A percentile compares a stretch with the other conserved stretches of the same genome.
Conservation (phyloP, 2,888 invertebrate species). For the Thyatira batis region DNA sequence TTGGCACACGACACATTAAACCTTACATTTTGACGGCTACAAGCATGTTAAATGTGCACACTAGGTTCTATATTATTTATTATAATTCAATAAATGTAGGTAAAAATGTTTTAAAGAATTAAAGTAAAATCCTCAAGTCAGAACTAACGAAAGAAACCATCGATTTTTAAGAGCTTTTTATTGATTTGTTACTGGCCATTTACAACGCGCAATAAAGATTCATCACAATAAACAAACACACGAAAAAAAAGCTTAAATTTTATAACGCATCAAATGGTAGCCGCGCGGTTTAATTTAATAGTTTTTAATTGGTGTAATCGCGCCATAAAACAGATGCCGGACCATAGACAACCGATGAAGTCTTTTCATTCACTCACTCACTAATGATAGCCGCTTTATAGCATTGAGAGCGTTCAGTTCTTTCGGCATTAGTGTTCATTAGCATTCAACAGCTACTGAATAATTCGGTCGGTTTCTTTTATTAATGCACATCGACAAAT, state of each 20-base stretch:
- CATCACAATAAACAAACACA: slow-evolving; percentile 79
- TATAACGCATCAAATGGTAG: slow-evolving; percentile 75
- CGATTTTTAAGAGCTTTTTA: slow-evolving; percentile 28
- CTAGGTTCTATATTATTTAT: neutral
- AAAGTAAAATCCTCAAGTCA: neutral
- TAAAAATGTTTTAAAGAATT: neutral
- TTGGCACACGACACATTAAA: neutral
- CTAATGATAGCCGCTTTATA: slow-evolving; percentile 66
- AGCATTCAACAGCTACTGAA: slow-evolving; percentile 77
- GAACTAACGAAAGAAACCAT: neutral
- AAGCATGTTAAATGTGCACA: neutral
- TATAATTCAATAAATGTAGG: neutral
- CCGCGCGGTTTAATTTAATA: slow-evolving; percentile 73
- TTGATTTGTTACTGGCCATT: slow-evolving; percentile 52
- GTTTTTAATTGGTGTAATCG: slow-evolving; percentile 80
- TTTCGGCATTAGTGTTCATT: slow-evolving; percentile 76
- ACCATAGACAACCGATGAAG: slow-evolving; percentile 67
- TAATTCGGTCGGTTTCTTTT: slow-evolving; percentile 76
- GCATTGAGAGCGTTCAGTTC: slow-evolving; percentile 52
- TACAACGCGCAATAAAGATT: slow-evolving; percentile 58
- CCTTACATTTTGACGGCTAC: too few relatives aligned
- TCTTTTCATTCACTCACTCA: slow-evolving; percentile 68
- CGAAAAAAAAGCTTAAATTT: slow-evolving; percentile 54
- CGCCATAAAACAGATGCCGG: slow-evolving; percentile 69
- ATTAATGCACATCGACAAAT: slow-evolving; percentile 77